These are phyloP conservation scores for Phragmatobia fuliginosa DNA, from an alignment of 2,888 invertebrate genomes.

Conservation along the genomic window DNA sequence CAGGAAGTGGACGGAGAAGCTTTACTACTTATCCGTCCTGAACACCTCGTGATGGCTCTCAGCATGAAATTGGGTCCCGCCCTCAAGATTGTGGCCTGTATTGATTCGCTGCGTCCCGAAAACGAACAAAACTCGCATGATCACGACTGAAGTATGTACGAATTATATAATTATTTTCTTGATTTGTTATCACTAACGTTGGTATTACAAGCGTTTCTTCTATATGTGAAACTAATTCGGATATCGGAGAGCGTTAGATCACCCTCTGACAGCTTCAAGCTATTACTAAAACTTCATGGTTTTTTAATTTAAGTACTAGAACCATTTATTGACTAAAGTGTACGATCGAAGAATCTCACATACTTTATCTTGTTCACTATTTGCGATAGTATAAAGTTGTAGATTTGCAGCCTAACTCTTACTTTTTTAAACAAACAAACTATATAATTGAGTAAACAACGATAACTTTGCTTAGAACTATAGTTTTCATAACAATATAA, in stretches of 20 bases:
- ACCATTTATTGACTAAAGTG: background rate
- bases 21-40: conserved; percentile 95
- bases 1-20: conserved; percentile 99
- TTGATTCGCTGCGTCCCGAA: conserved; percentile 92
- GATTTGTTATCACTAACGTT: no score
- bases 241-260: background rate
- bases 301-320: background rate
- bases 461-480: background rate
- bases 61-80: conserved; percentile 98
- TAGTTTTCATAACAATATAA: background rate
- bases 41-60: conserved; percentile 97
- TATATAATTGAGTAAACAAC: no score
- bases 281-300: background rate
- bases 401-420: no score
- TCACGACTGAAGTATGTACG: conserved; percentile 68
- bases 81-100: conserved; percentile 97
- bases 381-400: background rate
- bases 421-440: no score
- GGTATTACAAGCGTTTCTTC: background rate
- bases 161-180: background rate
- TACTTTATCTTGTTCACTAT: background rate
- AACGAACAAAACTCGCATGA: conserved; percentile 71
- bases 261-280: background rate
- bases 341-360: background rate
- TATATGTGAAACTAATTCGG: background rate